These are phyloP conservation scores for Cheilosia grossa DNA, from an alignment of 2,888 invertebrate species.

Conservation along the genomic window DNA sequence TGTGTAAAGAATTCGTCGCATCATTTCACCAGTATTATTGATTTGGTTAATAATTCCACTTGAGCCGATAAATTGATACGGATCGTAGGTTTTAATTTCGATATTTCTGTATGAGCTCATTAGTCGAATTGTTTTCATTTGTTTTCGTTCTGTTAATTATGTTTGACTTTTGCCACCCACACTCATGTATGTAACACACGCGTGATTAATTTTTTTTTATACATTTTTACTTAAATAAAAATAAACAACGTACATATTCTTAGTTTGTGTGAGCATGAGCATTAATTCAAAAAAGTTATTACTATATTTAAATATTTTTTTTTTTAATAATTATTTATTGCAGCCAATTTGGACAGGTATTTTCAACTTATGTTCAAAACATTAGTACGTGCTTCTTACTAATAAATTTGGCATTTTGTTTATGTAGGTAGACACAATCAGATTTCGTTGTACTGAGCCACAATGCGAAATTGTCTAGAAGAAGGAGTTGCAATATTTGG, in stretches of 20 bases:
- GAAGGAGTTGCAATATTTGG: too few relatives aligned
- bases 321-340: too few relatives aligned
- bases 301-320: too few relatives aligned
- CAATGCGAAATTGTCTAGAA: too few relatives aligned
- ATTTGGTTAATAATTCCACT: not conserved
- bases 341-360: too few relatives aligned
- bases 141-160: conserved; percentile 2
- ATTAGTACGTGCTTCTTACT: too few relatives aligned
- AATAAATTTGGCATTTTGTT: too few relatives aligned
- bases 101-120: not conserved
- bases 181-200: not conserved
- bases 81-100: not conserved
- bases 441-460: too few relatives aligned
- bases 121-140: conserved; percentile 1
- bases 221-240: conserved; percentile 26
- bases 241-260: conserved; percentile 3
- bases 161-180: not conserved
- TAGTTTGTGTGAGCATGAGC: too few relatives aligned
- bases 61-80: conserved; percentile 16
- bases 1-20: not conserved
- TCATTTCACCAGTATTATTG: not conserved
- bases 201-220: conserved; percentile 8
- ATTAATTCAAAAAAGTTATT: not conserved
- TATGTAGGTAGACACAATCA: too few relatives aligned
- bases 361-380: too few relatives aligned